Base-by-base conservation (phyloP, 2,888 invertebrate genomes). In the Trachelus iudaicus region DNA sequence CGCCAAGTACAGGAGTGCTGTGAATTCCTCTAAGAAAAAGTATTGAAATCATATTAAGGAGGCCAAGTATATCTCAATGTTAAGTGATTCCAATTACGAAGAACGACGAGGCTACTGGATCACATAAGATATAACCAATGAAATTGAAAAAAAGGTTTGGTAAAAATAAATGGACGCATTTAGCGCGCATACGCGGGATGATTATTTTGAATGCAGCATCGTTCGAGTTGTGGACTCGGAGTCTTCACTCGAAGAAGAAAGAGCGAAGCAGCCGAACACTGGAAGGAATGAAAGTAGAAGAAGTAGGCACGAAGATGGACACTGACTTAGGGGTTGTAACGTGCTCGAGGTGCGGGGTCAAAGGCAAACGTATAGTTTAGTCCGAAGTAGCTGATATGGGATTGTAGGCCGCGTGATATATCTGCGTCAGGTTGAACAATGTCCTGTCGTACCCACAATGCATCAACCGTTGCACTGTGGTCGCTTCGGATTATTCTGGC, bases 341-440 rank as follows among this genome's bases (percentile, higher is more conserved):
- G 13, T 33, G 71, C 15, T 33, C 13, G 33, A 34, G 31, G 34
- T 31, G 73, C 73, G 4, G 73, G 34, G 33, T 30, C 73, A 71
- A 71, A 68, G 30, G 56, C 40, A 73, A 68, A 75, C 69, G 69
- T 33, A 75, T 81, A 82, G 83, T 87, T 82, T 77, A 82, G 84
- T 82, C 81, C 77, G 82, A 86, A 84, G 82, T 81, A 79, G 84
- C 84, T 82, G 85, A 40, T 40, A 40, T 40, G 15, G 40, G 40
- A 15, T 40, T 85, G 84, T 83, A 86, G 85, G 82, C 82, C 75
- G 79, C 78, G 84, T 85, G 81, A 88, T 88, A 87, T 85, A 87
- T 88, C 83, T 81, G 84, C 73, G 88, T 87, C 88, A 85, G 82
- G 85, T 87, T 86, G 86, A 88, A 87, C 88, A 86, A 87, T 86